phyloP scores from a whole-genome alignment of 2,888 invertebrate species.

The Idaea aversata region DNA sequence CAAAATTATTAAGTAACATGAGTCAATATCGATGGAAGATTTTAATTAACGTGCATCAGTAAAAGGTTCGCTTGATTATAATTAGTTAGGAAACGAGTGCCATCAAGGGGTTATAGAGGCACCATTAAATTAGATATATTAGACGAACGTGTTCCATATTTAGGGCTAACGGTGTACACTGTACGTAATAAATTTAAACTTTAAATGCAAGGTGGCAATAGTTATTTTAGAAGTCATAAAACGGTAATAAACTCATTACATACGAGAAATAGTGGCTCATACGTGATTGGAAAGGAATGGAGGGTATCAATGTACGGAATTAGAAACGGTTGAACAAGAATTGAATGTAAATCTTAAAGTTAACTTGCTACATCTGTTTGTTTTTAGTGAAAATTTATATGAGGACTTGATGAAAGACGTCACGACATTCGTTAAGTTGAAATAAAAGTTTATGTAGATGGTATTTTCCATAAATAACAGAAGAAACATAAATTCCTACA shows the following conservation, averaged over 20 bases:
- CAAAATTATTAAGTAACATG: slow-evolving; percentile 22
- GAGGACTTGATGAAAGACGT: background rate
- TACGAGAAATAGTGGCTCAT: slow-evolving; percentile 6
- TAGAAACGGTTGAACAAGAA: background rate
- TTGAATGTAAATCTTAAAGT: background rate
- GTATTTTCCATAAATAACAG: background rate
- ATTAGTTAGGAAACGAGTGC: slow-evolving; percentile 44
- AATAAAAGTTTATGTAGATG: background rate
- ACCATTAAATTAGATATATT: slow-evolving; percentile 54
- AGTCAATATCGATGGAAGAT: slow-evolving; percentile 47
- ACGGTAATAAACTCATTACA: slow-evolving; percentile 22
- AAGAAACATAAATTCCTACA: background rate
- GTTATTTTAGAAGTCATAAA: slow-evolving; percentile 20
- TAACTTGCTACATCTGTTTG: background rate
- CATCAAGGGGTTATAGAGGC: slow-evolving; percentile 43
- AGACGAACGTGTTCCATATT: slow-evolving; percentile 48
- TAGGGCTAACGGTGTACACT: slow-evolving; percentile 16
- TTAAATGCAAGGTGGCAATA: slow-evolving; percentile 17
- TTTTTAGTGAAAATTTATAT: background rate
- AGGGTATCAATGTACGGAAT: background rate
- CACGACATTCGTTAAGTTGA: background rate
- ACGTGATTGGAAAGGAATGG: slow-evolving; percentile 10
- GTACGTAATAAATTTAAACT: slow-evolving; percentile 26
- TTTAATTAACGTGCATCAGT: slow-evolving; percentile 51
- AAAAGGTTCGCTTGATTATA: slow-evolving; percentile 53